A percentile compares a stretch with the other conserved stretches of the same genome.
Evolutionary conservation across 2,113 vertebrate species (phyloP).

Genomic region (Xiphophorus hellerii): DNA sequence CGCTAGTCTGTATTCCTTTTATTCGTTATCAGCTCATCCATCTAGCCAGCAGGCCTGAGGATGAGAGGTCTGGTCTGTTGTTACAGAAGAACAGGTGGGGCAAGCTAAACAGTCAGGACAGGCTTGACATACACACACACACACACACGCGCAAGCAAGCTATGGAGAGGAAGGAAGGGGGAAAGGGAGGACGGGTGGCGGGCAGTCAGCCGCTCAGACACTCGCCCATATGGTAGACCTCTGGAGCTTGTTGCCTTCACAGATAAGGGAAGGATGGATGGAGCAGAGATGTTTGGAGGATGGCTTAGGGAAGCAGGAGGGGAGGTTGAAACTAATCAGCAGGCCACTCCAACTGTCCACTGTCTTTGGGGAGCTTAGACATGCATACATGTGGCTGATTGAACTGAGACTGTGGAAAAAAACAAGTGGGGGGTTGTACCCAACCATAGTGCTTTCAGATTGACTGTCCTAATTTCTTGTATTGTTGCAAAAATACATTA

Average conservation of each 20-base stretch:
- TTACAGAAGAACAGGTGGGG: conserved; percentile 71
- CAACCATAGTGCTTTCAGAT: background rate
- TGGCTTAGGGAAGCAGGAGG: conserved; percentile 30
- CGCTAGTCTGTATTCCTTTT: conserved; percentile 9
- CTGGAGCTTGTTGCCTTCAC: conserved; percentile 70
- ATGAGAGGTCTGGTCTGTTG: conserved; percentile 64
- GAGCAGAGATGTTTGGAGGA: conserved; percentile 56
- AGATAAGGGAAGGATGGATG: conserved; percentile 51
- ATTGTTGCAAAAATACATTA: background rate
- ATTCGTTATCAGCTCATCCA: conserved; percentile 18
- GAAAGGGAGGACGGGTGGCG: conserved; percentile 6
- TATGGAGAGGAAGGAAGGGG: conserved; percentile 41
- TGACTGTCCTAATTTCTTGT: background rate
- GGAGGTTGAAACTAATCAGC: conserved; percentile 74
- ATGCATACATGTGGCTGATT: conserved; percentile 72
- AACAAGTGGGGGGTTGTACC: conserved; percentile 13
- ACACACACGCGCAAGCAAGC: conserved; percentile 21
- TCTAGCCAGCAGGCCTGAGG: conserved; percentile 39
- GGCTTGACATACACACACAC: conserved; percentile 33
- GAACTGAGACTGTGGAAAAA: conserved; percentile 30
- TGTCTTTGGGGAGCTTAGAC: conserved; percentile 75
- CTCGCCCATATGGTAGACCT: conserved; percentile 77
- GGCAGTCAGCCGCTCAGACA: conserved; percentile 69
- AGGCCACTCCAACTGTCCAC: conserved; percentile 76
- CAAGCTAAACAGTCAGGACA: conserved; percentile 62